A percentile compares a stretch with the other conserved stretches of the same genome.
These are phyloP conservation scores for Protomyctophum bolini DNA, from an alignment of 2,113 vertebrate species.

Conservation along the genomic window DNA sequence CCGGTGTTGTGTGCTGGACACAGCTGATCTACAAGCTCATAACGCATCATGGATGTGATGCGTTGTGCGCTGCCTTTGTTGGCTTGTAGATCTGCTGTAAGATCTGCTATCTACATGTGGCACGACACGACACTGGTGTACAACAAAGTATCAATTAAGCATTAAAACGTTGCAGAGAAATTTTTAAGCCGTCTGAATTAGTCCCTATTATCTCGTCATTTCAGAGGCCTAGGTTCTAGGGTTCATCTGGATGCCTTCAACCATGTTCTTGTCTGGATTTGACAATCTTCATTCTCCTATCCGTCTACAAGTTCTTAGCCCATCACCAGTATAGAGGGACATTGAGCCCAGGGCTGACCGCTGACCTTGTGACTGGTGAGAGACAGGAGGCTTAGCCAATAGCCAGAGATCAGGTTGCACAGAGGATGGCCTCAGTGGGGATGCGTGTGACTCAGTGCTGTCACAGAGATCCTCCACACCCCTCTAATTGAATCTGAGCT, in stretches of 20 bases:
- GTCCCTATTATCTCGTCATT: constrained; percentile 14
- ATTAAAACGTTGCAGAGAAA: too few species aligned
- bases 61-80: too few species aligned
- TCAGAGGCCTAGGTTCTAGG: constrained; percentile 21
- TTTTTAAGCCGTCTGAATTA: too few species aligned
- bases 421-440: constrained; percentile 55
- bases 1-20: too few species aligned
- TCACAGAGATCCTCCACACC: constrained; percentile 64
- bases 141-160: too few species aligned
- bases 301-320: constrained; percentile 54
- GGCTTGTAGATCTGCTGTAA: too few species aligned
- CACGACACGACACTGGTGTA: too few species aligned
- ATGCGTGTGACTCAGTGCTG: constrained; percentile 66
- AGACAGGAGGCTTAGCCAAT: constrained; percentile 62
- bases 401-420: constrained; percentile 73
- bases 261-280: constrained; percentile 48
- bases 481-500: constrained; percentile 58
- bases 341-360: constrained; percentile 62
- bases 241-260: constrained; percentile 54
- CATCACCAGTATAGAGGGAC: constrained; percentile 62
- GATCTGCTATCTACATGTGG: too few species aligned
- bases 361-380: constrained; percentile 70
- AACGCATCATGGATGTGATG: too few species aligned
- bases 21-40: too few species aligned
- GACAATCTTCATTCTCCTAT: constrained; percentile 58